Conservation (phyloP, 2,113 vertebrate species). For the Megalops atlanticus region DNA sequence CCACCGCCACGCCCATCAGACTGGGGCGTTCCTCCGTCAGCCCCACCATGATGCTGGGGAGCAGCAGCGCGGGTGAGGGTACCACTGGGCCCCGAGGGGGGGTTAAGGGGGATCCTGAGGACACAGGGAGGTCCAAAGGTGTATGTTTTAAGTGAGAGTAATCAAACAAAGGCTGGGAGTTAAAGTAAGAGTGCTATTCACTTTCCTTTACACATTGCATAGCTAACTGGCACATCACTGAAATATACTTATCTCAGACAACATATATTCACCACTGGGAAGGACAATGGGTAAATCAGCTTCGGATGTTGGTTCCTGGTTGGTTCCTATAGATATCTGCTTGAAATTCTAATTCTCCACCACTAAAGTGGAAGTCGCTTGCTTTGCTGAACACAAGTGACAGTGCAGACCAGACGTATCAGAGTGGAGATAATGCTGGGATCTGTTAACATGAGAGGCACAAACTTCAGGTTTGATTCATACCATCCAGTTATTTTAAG, state of each 20-base stretch:
- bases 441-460: no score
- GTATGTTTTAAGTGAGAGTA: no score
- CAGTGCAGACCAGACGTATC: background rate
- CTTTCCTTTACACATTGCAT: background rate
- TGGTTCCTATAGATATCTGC: no score
- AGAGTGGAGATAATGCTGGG: background rate
- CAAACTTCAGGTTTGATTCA: no score
- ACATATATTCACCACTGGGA: background rate
- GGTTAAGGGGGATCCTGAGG: no score
- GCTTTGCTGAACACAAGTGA: background rate
- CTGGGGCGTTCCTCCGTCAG: slow-evolving; percentile 89
- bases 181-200: background rate
- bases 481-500: no score
- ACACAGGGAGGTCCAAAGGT: no score
- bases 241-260: background rate
- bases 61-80: slow-evolving; percentile 76
- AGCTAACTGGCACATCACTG: background rate
- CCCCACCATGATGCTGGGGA: slow-evolving; percentile 84
- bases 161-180: background rate
- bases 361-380: background rate
- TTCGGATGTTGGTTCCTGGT: no score
- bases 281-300: background rate
- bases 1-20: slow-evolving; percentile 71
- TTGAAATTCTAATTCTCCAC: background rate
- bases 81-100: no score